A percentile compares a stretch with the other conserved stretches of the same genome.
phyloP scores from a whole-genome alignment of 2,888 invertebrate genomes.

The Branchipolynoe longqiensis region DNA sequence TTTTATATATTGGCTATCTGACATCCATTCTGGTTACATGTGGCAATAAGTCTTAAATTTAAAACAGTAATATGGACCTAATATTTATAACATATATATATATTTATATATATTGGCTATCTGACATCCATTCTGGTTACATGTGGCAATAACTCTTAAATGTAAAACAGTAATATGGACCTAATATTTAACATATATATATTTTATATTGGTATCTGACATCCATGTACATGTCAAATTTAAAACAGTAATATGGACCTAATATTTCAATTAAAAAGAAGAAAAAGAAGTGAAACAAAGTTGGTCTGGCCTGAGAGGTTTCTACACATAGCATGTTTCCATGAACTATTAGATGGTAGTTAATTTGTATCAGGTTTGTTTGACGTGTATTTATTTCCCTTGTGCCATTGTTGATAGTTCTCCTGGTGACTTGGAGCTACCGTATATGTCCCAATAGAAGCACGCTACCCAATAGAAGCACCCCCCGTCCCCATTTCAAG shows the following conservation, averaged over 20 bases:
- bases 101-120: no score
- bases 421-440: no score
- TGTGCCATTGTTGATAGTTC: background rate
- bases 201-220: no score
- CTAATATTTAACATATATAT: no score
- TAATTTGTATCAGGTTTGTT: background rate
- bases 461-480: no score
- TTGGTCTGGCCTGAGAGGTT: slow-evolving; percentile 35
- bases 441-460: no score
- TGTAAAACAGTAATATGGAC: no score
- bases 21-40: background rate
- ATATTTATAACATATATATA: background rate
- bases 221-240: no score
- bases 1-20: no score
- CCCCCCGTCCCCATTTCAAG: no score
- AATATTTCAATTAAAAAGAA: background rate
- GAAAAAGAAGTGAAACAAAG: slow-evolving; percentile 17
- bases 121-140: background rate
- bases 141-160: background rate
- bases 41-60: background rate
- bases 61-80: background rate
- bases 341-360: background rate
- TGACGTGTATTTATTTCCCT: background rate
- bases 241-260: no score
- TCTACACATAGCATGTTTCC: background rate